Percentiles rank a stretch among this genome's conserved stretches.
phyloP scores from a whole-genome alignment of 1,140 invertebrate species.

The Octopus sinensis region DNA sequence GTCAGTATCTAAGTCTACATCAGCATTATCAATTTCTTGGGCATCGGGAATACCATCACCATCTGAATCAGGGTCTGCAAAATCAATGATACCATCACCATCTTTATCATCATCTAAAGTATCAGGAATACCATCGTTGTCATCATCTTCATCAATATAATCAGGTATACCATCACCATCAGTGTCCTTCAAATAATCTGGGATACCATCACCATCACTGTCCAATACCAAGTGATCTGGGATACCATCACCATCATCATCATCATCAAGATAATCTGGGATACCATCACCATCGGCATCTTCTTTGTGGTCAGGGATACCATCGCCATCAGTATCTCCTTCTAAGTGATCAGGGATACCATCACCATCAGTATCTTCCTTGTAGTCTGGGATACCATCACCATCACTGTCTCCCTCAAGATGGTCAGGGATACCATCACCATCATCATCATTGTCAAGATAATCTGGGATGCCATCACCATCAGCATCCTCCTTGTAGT shows the following conservation, averaged over 20 bases:
- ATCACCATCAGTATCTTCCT: slow-evolving; percentile 37
- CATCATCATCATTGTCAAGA: slow-evolving; percentile 37
- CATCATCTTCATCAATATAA: slow-evolving; percentile 29
- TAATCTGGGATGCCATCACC: slow-evolving; percentile 43
- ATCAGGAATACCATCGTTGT: slow-evolving; percentile 47
- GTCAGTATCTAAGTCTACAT: slow-evolving; percentile 38
- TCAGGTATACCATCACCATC: slow-evolving; percentile 39
- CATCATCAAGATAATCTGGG: slow-evolving; percentile 38
- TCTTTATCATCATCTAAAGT: slow-evolving; percentile 38
- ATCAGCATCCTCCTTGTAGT: slow-evolving; percentile 42
- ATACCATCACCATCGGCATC: slow-evolving; percentile 46
- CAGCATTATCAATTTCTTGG: slow-evolving; percentile 38
- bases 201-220: slow-evolving; percentile 39
- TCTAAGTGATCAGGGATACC: slow-evolving; percentile 37
- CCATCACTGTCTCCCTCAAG: slow-evolving; percentile 39
- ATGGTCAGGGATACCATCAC: slow-evolving; percentile 44
- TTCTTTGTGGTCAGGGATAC: slow-evolving; percentile 41
- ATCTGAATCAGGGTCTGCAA: slow-evolving; percentile 42
- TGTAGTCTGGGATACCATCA: slow-evolving; percentile 43
- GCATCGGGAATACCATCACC: slow-evolving; percentile 48
- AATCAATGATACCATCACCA: slow-evolving; percentile 44
- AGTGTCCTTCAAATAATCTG: slow-evolving; percentile 34
- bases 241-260: slow-evolving; percentile 41
- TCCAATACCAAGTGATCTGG: slow-evolving; percentile 37
- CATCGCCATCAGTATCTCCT: slow-evolving; percentile 41